Evolutionary conservation across 2,797 vertebrate genomes (phyloP).

Genomic region (Argyrosomus regius): DNA sequence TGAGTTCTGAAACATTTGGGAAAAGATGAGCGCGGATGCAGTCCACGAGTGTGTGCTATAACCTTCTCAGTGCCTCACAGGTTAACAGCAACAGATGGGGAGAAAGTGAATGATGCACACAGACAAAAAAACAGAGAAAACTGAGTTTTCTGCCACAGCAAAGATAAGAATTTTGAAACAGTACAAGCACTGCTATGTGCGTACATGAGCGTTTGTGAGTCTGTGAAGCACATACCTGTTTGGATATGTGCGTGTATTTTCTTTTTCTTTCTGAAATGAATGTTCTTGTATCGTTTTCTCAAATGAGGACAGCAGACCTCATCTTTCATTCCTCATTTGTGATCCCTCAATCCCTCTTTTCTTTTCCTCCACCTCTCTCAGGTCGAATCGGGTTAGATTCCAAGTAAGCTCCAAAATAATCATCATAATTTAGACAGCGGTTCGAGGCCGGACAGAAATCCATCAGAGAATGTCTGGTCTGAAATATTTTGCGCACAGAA

Average conservation of each 20-base stretch:
- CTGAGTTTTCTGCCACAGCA: background rate
- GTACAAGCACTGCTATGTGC: background rate
- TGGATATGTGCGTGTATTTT: slow-evolving; percentile 22
- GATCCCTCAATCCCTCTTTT: slow-evolving; percentile 27
- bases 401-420: slow-evolving; percentile 60
- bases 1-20: slow-evolving; percentile 19
- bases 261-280: slow-evolving; percentile 19
- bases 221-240: slow-evolving; percentile 28
- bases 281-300: slow-evolving; percentile 40
- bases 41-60: slow-evolving; percentile 14
- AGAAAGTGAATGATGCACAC: slow-evolving; percentile 26
- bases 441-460: slow-evolving; percentile 25
- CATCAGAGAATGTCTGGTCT: slow-evolving; percentile 16
- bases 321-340: slow-evolving; percentile 42
- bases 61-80: slow-evolving; percentile 20
- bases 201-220: background rate
- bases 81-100: slow-evolving; percentile 50
- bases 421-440: slow-evolving; percentile 46
- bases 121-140: slow-evolving; percentile 12
- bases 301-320: slow-evolving; percentile 64
- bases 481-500: slow-evolving; percentile 35
- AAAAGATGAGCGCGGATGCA: slow-evolving; percentile 2
- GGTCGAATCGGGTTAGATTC: slow-evolving; percentile 53
- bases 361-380: slow-evolving; percentile 40
- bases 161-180: slow-evolving; percentile 3